Base-by-base conservation (phyloP, 2,113 vertebrate species). In the Pongo abelii region DNA sequence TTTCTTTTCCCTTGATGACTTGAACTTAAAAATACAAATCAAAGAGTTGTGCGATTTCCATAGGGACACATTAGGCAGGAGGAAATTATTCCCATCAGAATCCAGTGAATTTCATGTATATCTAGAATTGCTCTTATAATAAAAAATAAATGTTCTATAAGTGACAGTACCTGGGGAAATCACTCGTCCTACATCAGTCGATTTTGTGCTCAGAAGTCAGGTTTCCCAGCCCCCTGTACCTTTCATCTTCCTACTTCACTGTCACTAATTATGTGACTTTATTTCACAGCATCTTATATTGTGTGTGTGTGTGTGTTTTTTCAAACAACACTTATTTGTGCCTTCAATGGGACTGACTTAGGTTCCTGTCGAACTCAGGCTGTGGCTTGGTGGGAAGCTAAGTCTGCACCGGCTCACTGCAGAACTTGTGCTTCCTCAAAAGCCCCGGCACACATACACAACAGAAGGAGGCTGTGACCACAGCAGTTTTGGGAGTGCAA, bases 1-100 rank as follows among this genome's bases (percentile, higher is more conserved):
- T 90, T 91, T 85, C 75, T 70, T 97, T 96, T 96, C 64, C n/a
- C 91, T 50, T 85, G 94, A 93, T 80, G 92, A 96, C 89, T 97
- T 97, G 97, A 98, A 96, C 92, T 95, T 98, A 98, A 97, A 98
- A 98, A 97, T 95, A 98, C 97, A 98, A 72, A 84, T 96, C 98
- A 93, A 57, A 90, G 97, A 91, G 80, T 81, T 88, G 92, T 67
- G 8, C 25, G 96, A 95, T 97, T 86, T 98, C 97, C 97, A 70
- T 35, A 18, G 96, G 98, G 96, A 70, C 83, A 14, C 93, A 97
- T 97, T 98, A 96, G 97, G 95, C 97, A 79, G 96, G 98, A 98
- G 98, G 98, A 98, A 98, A 98, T 97, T 98, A 96, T 91, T 98
- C 97, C 98, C 98, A 96, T 84, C 93, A 98, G 98, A 96, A 97